Conservation (phyloP, 1,140 invertebrate species). For the Lasioglossum albipes region DNA sequence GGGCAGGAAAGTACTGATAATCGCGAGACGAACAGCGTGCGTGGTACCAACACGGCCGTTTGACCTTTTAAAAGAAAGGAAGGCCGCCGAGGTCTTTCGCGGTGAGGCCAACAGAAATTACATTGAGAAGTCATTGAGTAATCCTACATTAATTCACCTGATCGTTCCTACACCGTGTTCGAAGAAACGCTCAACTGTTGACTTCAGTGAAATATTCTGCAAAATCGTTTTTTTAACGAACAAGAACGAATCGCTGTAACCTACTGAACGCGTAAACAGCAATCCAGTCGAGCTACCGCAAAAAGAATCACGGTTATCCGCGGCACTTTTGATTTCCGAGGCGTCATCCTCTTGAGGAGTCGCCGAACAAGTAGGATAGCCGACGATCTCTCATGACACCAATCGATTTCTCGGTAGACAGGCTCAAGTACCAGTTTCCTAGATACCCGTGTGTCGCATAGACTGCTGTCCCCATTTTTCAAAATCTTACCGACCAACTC, state of each 20-base stretch:
- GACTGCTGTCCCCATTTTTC: neutral
- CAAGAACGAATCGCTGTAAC: neutral
- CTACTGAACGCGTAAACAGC: neutral
- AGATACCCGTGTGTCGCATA: neutral
- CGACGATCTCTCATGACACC: constrained; percentile 57
- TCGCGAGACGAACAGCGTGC: constrained; percentile 34
- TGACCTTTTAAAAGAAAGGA: constrained; percentile 69
- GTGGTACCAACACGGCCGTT: constrained; percentile 50
- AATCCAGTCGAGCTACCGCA: neutral
- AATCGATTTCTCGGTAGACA: constrained; percentile 61
- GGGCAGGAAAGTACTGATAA: constrained; percentile 55
- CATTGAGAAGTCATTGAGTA: constrained; percentile 19
- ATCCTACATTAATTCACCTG: neutral
- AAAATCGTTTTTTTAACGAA: too few relatives aligned
- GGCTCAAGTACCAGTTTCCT: neutral
- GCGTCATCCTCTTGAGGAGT: neutral
- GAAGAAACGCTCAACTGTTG: neutral
- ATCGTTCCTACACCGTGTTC: neutral
- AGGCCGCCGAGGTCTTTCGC: constrained; percentile 50
- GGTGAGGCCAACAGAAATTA: constrained; percentile 22
- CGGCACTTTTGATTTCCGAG: constrained; percentile 9
- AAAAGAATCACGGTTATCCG: constrained; percentile 10
- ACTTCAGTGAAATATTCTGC: too few relatives aligned
- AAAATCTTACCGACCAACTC: neutral
- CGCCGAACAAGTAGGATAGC: neutral